A percentile compares a stretch with the other conserved stretches of the same genome.
These are phyloP conservation scores for Actinia equina DNA, from an alignment of 64 coral and sea anemone genomes.

Conservation along the genomic window DNA sequence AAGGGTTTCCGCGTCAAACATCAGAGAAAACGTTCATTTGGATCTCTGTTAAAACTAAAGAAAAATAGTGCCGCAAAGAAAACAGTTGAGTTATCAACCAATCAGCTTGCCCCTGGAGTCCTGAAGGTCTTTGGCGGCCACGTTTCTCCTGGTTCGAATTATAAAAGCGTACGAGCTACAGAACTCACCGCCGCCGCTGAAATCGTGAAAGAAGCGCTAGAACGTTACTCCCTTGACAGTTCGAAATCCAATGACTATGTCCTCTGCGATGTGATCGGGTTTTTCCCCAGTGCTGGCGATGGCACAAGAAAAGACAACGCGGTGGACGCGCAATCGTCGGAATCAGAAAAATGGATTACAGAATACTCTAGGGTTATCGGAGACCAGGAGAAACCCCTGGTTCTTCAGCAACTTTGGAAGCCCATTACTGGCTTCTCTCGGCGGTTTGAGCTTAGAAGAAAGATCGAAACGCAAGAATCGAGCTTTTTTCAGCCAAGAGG, in stretches of 20 bases:
- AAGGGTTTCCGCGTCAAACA: conserved; percentile 47
- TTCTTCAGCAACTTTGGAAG: conserved; percentile 93
- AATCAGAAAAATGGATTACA: conserved; percentile 76
- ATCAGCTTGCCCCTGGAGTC: conserved; percentile 89
- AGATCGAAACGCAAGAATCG: conserved; percentile 64
- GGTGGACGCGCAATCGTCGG: neutral
- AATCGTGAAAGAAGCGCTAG: conserved; percentile 87
- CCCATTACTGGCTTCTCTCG: conserved; percentile 78
- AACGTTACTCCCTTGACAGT: conserved; percentile 69
- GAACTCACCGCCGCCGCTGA: conserved; percentile 71
- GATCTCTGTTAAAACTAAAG: conserved; percentile 64
- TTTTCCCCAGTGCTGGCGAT: conserved; percentile 49
- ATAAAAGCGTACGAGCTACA: conserved; percentile 93
- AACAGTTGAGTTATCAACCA: conserved; percentile 81
- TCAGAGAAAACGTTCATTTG: conserved; percentile 72
- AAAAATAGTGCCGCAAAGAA: conserved; percentile 40
- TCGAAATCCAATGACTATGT: conserved; percentile 77
- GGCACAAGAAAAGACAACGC: conserved; percentile 20
- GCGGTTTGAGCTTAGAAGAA: conserved; percentile 69
- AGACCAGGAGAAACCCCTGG: conserved; percentile 87
- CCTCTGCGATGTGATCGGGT: conserved; percentile 95
- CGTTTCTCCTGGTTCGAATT: conserved; percentile 94
- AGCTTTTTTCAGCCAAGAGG: conserved; percentile 76
- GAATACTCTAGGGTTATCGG: conserved; percentile 88
- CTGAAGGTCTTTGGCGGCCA: conserved; percentile 94